Percentiles rank a stretch among this genome's conserved stretches.
Evolutionary conservation across 1,140 invertebrate genomes (phyloP).

Genomic region (Cotesia chilonis): DNA sequence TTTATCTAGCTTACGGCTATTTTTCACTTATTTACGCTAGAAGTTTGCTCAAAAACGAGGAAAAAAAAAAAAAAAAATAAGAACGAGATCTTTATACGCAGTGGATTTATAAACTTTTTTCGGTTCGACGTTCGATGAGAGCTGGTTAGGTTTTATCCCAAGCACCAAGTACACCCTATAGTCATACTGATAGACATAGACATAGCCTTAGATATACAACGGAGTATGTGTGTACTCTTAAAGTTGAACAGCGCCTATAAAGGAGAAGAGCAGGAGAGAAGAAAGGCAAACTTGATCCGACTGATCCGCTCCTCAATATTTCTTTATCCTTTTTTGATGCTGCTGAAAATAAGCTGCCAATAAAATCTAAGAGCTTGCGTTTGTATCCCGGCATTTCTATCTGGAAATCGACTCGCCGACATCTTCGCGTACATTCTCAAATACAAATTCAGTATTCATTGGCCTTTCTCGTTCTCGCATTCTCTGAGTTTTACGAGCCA

Average conservation of each 20-base stretch:
- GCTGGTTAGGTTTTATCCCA: slow-evolving; percentile 1
- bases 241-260: background rate
- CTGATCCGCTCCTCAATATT: slow-evolving; percentile 30
- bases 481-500: slow-evolving; percentile 23
- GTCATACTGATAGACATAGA: no score
- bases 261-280: background rate
- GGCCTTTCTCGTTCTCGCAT: slow-evolving; percentile 15
- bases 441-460: slow-evolving; percentile 38
- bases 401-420: slow-evolving; percentile 28
- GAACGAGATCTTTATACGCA: background rate
- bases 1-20: no score
- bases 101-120: background rate
- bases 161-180: slow-evolving; percentile 9
- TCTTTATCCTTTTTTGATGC: slow-evolving; percentile 26
- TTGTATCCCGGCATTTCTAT: slow-evolving; percentile 30
- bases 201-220: no score
- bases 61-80: background rate
- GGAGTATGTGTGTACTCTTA: background rate
- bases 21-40: no score
- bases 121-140: slow-evolving; percentile 24
- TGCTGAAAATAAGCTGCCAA: slow-evolving; percentile 32
- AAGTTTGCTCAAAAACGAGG: background rate
- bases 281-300: slow-evolving; percentile 35
- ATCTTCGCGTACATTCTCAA: slow-evolving; percentile 24
- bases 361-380: slow-evolving; percentile 32